phyloP scores from a whole-genome alignment of 2,113 vertebrate genomes.

The Mungos mungo region DNA sequence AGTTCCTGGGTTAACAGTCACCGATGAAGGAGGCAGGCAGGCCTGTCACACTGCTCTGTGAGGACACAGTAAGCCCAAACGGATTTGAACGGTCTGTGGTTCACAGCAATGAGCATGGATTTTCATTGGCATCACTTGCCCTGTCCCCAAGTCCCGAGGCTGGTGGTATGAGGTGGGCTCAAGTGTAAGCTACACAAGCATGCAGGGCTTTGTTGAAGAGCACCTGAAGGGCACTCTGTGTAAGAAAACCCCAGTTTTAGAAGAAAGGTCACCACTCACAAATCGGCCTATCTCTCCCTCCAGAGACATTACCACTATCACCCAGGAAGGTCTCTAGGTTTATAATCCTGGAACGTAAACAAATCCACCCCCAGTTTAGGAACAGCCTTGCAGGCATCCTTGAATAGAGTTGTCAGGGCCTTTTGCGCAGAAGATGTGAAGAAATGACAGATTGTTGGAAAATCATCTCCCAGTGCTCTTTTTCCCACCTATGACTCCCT shows the following conservation, averaged over 20 bases:
- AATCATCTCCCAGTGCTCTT: not conserved
- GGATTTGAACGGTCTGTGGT: not conserved
- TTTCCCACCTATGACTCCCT: not conserved
- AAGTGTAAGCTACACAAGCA: not conserved
- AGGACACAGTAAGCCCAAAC: no score
- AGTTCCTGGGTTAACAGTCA: not conserved
- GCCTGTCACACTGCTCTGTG: rapidly evolving
- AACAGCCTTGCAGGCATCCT: not conserved
- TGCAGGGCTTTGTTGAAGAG: no score
- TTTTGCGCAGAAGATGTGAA: not conserved
- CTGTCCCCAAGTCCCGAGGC: not conserved
- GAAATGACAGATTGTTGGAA: not conserved
- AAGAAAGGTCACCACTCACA: not conserved
- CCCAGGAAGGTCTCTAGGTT: not conserved
- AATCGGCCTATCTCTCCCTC: not conserved
- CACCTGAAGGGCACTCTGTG: rapidly evolving
- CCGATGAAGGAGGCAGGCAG: not conserved
- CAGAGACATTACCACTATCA: not conserved
- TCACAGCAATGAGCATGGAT: rapidly evolving
- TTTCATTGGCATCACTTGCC: not conserved
- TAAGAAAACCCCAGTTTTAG: not conserved
- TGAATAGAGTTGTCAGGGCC: not conserved
- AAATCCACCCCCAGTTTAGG: not conserved
- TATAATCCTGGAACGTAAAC: not conserved
- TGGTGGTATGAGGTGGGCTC: rapidly evolving